A percentile compares a stretch with the other conserved stretches of the same genome.
These are phyloP conservation scores for Callorhinus ursinus DNA, from an alignment of 2,113 vertebrate species.

Conservation along the genomic window DNA sequence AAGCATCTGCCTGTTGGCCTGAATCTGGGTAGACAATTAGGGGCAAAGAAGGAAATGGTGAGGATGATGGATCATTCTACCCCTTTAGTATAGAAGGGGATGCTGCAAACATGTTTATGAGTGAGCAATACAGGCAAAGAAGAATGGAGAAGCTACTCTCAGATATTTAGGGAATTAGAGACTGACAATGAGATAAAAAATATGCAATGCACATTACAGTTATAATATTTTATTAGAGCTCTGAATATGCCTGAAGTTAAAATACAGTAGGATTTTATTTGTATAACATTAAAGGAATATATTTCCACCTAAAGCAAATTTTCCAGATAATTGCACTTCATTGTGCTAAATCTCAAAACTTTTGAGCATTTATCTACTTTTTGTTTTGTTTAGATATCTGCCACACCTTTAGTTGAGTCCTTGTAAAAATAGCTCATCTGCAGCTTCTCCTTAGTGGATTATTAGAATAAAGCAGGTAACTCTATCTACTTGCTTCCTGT, in stretches of 20 bases:
- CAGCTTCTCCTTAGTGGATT: neutral
- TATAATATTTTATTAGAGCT: neutral
- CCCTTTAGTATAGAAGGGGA: too few relatives aligned
- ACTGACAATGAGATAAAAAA: neutral
- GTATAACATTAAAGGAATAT: neutral
- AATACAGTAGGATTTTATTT: neutral
- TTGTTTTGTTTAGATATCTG: neutral
- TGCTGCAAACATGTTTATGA: neutral
- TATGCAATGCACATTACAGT: neutral
- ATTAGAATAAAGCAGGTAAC: neutral
- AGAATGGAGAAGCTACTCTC: neutral
- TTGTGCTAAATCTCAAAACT: neutral
- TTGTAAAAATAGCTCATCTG: neutral
- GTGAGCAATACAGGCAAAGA: accelerated
- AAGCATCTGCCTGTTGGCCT: neutral
- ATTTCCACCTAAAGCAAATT: neutral
- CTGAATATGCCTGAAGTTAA: neutral
- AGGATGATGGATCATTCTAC: neutral
- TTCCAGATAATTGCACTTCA: neutral
- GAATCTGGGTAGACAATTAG: neutral
- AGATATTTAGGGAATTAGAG: neutral
- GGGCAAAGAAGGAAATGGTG: neutral
- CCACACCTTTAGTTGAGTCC: neutral
- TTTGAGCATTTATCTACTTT: neutral
- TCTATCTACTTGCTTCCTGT: neutral